Evolutionary conservation across 2,797 vertebrate genomes (phyloP).

Genomic region (Xenopus petersii): DNA sequence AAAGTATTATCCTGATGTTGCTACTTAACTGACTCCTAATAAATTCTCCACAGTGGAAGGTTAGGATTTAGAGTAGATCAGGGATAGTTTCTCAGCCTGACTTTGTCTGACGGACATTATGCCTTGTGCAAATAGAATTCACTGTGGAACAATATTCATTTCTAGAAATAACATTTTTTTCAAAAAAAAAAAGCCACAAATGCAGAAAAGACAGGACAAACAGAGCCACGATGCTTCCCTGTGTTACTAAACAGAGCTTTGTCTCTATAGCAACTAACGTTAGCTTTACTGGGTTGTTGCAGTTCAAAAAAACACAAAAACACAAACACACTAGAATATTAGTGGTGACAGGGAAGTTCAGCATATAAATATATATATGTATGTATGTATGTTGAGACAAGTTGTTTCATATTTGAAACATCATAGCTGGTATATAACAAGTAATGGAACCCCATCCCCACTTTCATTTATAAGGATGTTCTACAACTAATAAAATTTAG

Average conservation of each 20-base stretch:
- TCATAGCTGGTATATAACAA: too few species aligned
- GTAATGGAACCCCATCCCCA: too few species aligned
- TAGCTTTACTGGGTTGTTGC: slow-evolving; percentile 58
- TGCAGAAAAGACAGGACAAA: slow-evolving; percentile 32
- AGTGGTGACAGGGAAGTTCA: slow-evolving; percentile 26
- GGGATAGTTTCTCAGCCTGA: not conserved
- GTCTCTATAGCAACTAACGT: slow-evolving; percentile 64
- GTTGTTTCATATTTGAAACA: not conserved
- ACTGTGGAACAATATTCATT: slow-evolving; percentile 34
- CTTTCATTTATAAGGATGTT: too few species aligned
- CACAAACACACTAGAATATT: slow-evolving; percentile 18
- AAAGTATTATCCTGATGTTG: not conserved
- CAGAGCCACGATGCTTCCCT: slow-evolving; percentile 33
- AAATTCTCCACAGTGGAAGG: slow-evolving; percentile 1
- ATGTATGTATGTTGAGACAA: slow-evolving; percentile 17
- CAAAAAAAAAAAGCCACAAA: slow-evolving; percentile 39
- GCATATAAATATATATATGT: not conserved
- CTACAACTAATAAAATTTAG: too few species aligned
- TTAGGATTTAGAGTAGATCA: slow-evolving; percentile 1
- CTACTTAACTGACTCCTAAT: not conserved
- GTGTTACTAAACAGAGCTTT: slow-evolving; percentile 53
- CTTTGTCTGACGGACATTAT: not conserved
- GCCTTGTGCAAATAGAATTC: slow-evolving; percentile 36
- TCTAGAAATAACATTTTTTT: slow-evolving; percentile 18
- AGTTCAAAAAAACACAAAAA: slow-evolving; percentile 17